Evolutionary conservation across 1,140 invertebrate species (phyloP), one percentile per base, ranked within the genome.

Genomic region (Protaetia brevitarsis): DNA sequence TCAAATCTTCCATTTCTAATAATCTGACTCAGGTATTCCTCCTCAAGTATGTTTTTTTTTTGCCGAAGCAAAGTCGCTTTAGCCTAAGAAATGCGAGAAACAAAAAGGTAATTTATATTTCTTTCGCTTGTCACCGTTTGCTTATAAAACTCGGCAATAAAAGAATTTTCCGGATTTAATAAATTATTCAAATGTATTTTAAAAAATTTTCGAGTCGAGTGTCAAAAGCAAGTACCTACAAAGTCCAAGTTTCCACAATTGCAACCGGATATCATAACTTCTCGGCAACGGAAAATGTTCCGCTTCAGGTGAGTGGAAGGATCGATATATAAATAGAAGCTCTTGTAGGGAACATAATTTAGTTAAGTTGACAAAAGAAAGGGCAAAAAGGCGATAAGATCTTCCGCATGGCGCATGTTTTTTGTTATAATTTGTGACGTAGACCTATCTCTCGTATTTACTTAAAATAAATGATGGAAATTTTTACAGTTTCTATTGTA

Each of bases 151-250:
- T n/a, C n/a, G n/a, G n/a, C n/a, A 51, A 51, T 19, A 21, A 51
- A 19, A 45, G 37, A 45, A 45, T 16, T 34, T 1, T 19, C n/a
- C 8, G 19, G 16, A 13, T 51, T 51, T 21, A 19, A 51, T 51
- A 51, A 21, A 51, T 51, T 21, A 51, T 51, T 51, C n/a, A 51
- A 21, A 51, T 51, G 11, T 51, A 36, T 51, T 51, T 51, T 51
- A 51, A 19, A 16, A 21, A 51, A 19, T 51, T 51, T 51, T 23
- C 16, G 16, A 4, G 8, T 7, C 41, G 41, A 8, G 21, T 51
- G 41, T 21, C 41, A 23, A 8, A 51, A n/a, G 16, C 34, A 23
- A 6, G 26, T 23, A 4, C 8, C 3, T 19, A 21, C 26, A 51
- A 51, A 51, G n/a, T 21, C n/a, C 16, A 51, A 21, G 41, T 51